Base-by-base conservation (phyloP, 2,888 invertebrate species). In the Trisateles emortualis region DNA sequence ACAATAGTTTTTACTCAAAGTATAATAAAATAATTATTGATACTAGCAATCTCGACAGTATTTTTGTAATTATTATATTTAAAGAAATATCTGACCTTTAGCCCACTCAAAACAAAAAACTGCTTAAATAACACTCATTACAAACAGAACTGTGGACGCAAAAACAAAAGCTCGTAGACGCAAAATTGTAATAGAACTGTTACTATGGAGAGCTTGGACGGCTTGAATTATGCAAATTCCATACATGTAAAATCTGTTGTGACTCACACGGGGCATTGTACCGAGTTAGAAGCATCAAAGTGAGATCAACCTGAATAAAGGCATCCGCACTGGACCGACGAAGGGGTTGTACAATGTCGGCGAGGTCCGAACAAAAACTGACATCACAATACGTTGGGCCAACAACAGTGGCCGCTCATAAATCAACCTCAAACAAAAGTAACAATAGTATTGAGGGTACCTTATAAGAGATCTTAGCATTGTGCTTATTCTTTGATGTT, bases 391-490 rank as follows among this genome's bases (percentile, higher is more conserved):
- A 86, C 88, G 57, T 83, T 88, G 90, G 90, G 70, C 86, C 87
- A 89, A 91, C 92, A 91, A 91, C 91, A 87, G 92, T 91, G 92
- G 91, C 92, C 85, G 89, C 87, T 90, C 92, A 87, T 92, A 92
- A 92, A 92, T 92, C 92, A 92, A 89, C 84, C 88, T 88, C 90
- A 83, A 87, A 92, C 92, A 92, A 92, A 90, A 89, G 92, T 88
- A 88, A 92, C 92, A 92, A 92, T 91, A 84, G 89, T 90, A 89
- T 91, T 92, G 91, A 92, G 90, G 92, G 92, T 88, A 90, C 92
- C 92, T 90, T 90, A 92, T 91, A 92, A 91, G 91, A 92, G 92
- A 92, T 92, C 91, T 92, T 88, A 89, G 88, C 80, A 89, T 92
- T 92, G 92, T 92, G 86, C 84, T 80, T 85, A 88, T 86, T 88